Percentiles rank a stretch among this genome's conserved stretches.
Evolutionary conservation across 2,113 vertebrate genomes (phyloP).

Genomic region (Eolophus roseicapilla): DNA sequence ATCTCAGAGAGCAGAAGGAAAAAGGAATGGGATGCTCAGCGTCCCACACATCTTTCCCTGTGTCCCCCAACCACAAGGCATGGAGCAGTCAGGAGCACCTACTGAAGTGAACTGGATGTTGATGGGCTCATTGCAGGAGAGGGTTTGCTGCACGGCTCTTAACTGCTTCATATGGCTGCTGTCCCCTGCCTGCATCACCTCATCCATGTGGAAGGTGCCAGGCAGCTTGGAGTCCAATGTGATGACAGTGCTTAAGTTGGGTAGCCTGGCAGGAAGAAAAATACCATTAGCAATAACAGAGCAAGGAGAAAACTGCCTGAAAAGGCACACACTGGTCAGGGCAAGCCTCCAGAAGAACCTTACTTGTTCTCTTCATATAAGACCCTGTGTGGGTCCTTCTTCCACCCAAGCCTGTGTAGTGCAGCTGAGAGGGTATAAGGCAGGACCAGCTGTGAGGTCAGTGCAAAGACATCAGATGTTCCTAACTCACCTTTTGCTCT

Average conservation of each 20-base stretch:
- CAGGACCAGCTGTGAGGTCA: background rate
- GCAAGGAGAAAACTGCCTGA: background rate
- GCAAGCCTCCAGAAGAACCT: background rate
- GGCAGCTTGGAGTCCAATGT: constrained; percentile 79
- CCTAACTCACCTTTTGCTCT: constrained; percentile 82
- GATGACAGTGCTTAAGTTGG: constrained; percentile 84
- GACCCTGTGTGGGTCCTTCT: background rate
- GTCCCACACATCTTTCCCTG: rapidly evolving
- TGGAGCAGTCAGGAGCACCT: constrained; percentile 10
- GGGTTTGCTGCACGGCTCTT: constrained; percentile 74
- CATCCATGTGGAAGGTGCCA: constrained; percentile 81
- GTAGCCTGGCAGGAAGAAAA: constrained; percentile 77
- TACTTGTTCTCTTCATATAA: background rate
- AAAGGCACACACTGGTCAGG: rapidly evolving
- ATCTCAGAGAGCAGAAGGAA: background rate
- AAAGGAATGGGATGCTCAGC: background rate
- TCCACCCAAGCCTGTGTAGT: background rate
- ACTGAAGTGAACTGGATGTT: constrained; percentile 97
- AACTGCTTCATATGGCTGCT: constrained; percentile 75
- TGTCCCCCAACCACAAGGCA: background rate
- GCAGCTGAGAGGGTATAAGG: background rate
- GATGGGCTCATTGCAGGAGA: constrained; percentile 85
- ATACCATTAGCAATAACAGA: background rate
- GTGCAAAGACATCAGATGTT: background rate
- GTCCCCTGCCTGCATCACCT: constrained; percentile 84